phyloP scores from a whole-genome alignment of 2,113 vertebrate genomes.

The Callithrix jacchus region DNA sequence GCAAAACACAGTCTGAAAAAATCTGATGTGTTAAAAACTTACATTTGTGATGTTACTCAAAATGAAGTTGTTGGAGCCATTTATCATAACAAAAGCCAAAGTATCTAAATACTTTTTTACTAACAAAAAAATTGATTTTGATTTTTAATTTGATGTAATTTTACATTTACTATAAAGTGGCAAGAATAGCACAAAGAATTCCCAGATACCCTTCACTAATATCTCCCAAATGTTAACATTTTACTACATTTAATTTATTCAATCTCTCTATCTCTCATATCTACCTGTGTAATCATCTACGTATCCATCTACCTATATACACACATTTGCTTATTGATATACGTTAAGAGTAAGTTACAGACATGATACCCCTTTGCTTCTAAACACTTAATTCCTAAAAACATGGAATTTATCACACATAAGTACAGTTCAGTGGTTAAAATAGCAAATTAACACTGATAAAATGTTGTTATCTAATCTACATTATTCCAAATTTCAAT shows the following conservation, averaged over 20 bases:
- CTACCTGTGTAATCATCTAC: too few relatives aligned
- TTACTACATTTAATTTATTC: neutral
- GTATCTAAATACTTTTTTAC: neutral
- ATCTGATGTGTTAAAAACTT: neutral
- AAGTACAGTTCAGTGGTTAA: neutral
- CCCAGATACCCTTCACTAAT: neutral
- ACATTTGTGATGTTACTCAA: neutral
- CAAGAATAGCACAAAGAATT: neutral
- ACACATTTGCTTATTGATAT: neutral
- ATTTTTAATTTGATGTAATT: slow-evolving; percentile 41
- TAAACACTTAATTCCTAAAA: neutral
- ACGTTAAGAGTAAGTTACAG: neutral
- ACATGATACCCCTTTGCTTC: neutral
- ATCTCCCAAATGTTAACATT: neutral
- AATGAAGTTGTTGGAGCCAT: neutral
- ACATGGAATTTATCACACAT: neutral
- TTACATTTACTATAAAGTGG: slow-evolving; percentile 5
- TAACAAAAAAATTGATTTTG: slow-evolving; percentile 17
- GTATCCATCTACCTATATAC: neutral
- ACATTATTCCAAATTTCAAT: neutral
- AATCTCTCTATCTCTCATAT: neutral
- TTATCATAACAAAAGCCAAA: neutral
- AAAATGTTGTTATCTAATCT: neutral
- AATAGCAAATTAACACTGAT: neutral
- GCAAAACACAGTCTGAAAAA: neutral